Base-by-base conservation (phyloP, 2,113 vertebrate species). In the Scortum barcoo region DNA sequence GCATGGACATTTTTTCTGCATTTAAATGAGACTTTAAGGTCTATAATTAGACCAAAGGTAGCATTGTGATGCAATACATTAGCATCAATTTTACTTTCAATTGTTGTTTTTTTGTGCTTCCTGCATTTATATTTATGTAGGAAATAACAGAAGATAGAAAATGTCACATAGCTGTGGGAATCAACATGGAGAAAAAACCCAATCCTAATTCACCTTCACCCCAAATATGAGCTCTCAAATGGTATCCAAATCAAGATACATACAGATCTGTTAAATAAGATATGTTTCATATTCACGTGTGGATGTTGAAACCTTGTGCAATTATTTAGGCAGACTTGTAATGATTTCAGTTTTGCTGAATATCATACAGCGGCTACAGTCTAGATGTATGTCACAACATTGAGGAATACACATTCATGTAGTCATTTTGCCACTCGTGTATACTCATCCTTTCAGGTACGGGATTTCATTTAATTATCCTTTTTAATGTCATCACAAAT, bases 21-120 rank as follows among this genome's bases (percentile, higher is more conserved):
- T 88, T 90, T 78, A 88, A 85, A 87, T 89, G 10, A 87, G 79
- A 80, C 60, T 78, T 80, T 81, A 66, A 61, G 48, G 42, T 79
- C 80, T 78, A 88, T 87, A 92, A 91, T 86, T 89, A 89, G 75
- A 86, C 40, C 73, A 57, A 22, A 58, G 56, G 46, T 77, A 60
- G 71, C 65, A 65, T 83, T 83, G 71, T 78, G 26, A 63, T 63
- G 4, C 53, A 20, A n/a, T 22, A 19, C 38, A 68, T 78, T 73
- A 14, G 38, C 70, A 79, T 75, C 48, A 26, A 16, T 67, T 67
- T 83, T 36, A 65, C 53, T 58, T 44, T 42, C 6, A 6, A 4
- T 36, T 36, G 3, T 51, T 54, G 5, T 78, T 80, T 65, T 69
- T 66, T 53, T n/a, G 7, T 24, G n/a, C 7, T 62, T 61, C 58